A percentile compares a stretch with the other conserved stretches of the same genome.
phyloP scores from a whole-genome alignment of 2,888 invertebrate genomes.

The Thereva nobilitata region DNA sequence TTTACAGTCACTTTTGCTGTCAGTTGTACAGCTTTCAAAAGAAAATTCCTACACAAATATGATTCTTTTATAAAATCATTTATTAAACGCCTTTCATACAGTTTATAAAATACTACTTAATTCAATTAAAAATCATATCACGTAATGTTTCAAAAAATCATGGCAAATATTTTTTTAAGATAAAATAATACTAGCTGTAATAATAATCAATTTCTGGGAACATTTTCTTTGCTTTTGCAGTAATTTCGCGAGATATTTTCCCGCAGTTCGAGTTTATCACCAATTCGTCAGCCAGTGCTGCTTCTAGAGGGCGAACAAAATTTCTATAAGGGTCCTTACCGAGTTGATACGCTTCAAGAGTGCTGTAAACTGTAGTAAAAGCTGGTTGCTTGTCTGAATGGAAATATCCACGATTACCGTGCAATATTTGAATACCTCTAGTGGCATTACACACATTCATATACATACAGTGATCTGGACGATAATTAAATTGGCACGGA shows the following conservation, averaged over 20 bases:
- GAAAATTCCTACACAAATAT: no score
- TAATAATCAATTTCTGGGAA: constrained; percentile 54
- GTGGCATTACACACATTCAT: constrained; percentile 76
- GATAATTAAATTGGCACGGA: constrained; percentile 87
- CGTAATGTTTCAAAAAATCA: constrained; percentile 9
- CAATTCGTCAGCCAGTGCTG: constrained; percentile 61
- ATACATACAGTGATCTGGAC: constrained; percentile 96
- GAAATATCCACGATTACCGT: constrained; percentile 87
- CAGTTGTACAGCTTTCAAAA: no score
- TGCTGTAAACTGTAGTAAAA: constrained; percentile 72
- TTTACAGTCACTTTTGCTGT: no score
- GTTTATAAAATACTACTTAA: no score
- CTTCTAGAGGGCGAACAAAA: constrained; percentile 61
- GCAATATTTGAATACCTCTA: constrained; percentile 78
- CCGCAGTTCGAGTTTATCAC: constrained; percentile 68
- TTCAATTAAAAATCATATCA: constrained; percentile 26
- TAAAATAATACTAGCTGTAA: constrained; percentile 33
- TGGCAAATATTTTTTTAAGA: constrained; percentile 24
- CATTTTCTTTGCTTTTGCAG: constrained; percentile 56
- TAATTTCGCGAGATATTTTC: constrained; percentile 63
- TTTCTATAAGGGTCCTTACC: constrained; percentile 67
- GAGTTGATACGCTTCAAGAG: constrained; percentile 64
- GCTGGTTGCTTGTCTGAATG: constrained; percentile 84
- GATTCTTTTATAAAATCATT: no score
- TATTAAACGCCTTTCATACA: no score